These are phyloP conservation scores for Hybognathus amarus DNA, from an alignment of 2,797 vertebrate genomes.

Conservation along the genomic window DNA sequence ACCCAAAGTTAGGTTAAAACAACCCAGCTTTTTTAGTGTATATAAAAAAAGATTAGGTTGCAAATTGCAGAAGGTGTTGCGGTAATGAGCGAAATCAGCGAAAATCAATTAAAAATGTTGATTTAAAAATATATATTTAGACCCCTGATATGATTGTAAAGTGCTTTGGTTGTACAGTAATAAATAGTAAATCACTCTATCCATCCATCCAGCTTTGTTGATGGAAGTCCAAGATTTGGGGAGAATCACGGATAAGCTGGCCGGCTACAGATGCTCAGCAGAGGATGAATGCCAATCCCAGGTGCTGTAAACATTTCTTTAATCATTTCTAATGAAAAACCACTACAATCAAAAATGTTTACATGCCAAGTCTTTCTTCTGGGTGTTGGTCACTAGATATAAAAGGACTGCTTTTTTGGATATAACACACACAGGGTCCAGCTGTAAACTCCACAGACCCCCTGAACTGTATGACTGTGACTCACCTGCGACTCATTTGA, in stretches of 20 bases:
- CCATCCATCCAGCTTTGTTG: not conserved
- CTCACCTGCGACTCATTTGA: slow-evolving; percentile 74
- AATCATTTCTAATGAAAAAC: not conserved
- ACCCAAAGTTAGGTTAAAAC: too few species aligned
- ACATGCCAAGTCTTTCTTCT: slow-evolving; percentile 49
- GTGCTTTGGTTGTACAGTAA: too few species aligned
- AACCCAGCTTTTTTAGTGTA: too few species aligned
- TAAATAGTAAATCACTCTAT: too few species aligned
- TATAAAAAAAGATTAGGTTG: not conserved
- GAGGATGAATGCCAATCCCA: slow-evolving; percentile 8
- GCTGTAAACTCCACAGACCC: slow-evolving; percentile 39
- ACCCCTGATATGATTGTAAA: too few species aligned
- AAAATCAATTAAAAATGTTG: not conserved
- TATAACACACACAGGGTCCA: not conserved
- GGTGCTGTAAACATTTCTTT: slow-evolving; percentile 36
- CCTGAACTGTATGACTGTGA: slow-evolving; percentile 61
- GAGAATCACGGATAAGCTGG: slow-evolving; percentile 18
- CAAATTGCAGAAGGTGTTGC: too few species aligned
- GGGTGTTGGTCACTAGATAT: slow-evolving; percentile 5
- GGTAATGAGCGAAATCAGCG: too few species aligned
- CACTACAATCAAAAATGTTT: slow-evolving; percentile 30
- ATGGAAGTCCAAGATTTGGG: not conserved
- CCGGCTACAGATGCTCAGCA: slow-evolving; percentile 7
- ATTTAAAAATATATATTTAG: not conserved
- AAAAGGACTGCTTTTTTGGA: slow-evolving; percentile 3